Evolutionary conservation across 2,113 vertebrate species (phyloP).

Genomic region (Cygnus buccinator): DNA sequence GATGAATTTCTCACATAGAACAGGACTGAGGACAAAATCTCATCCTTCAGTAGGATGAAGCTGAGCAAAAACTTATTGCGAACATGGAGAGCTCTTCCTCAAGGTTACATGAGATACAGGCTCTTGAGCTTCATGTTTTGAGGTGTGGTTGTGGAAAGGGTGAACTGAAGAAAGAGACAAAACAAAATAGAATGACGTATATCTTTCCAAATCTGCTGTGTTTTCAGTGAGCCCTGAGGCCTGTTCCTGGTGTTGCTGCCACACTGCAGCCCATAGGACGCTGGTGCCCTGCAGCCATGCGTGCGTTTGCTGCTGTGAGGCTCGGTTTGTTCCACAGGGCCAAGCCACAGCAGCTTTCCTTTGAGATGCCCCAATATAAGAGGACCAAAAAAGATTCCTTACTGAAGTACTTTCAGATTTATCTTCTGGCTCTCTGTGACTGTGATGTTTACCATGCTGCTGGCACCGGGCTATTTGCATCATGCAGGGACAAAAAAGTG

Average conservation of each 20-base stretch:
- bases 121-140: background rate
- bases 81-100: background rate
- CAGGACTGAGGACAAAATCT: background rate
- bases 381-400: background rate
- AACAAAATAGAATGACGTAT: too few relatives aligned
- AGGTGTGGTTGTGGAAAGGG: background rate
- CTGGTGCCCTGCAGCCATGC: accelerated
- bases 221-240: background rate
- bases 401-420: background rate
- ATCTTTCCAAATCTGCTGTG: too few relatives aligned
- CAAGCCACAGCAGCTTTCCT: background rate
- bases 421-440: accelerated
- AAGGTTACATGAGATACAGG: background rate
- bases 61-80: background rate
- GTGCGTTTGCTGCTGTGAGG: accelerated
- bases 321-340: background rate
- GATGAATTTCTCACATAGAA: background rate
- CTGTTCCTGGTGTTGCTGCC: background rate
- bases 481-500: background rate
- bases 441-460: background rate
- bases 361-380: background rate
- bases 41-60: background rate
- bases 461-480: background rate
- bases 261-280: background rate
- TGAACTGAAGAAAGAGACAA: background rate